Evolutionary conservation across 2,888 invertebrate genomes (phyloP).

Genomic region (Andrena bicolor): DNA sequence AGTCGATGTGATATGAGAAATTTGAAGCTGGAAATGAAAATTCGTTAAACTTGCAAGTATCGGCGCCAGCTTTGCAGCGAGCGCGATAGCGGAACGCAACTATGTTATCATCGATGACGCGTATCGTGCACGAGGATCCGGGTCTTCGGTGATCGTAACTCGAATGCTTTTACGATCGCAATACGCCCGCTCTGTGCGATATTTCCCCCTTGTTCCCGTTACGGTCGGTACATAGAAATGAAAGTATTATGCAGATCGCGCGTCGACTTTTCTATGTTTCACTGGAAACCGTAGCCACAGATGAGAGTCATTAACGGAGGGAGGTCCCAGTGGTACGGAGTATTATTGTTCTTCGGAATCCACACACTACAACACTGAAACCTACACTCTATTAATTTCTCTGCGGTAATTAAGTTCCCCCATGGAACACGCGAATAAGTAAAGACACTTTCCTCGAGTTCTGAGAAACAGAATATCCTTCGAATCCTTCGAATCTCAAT

Average conservation of each 20-base stretch:
- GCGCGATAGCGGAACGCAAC: slow-evolving; percentile 20
- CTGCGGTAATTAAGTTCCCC: not conserved
- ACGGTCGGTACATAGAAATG: slow-evolving; percentile 16
- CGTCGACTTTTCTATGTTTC: not conserved
- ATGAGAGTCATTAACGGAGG: slow-evolving; percentile 19
- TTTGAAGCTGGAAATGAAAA: not conserved
- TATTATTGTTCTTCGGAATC: not conserved
- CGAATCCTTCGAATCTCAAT: not conserved
- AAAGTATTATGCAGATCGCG: slow-evolving; percentile 42
- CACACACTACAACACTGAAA: not conserved
- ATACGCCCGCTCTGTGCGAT: slow-evolving; percentile 18
- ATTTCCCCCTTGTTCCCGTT: slow-evolving; percentile 17
- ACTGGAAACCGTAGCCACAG: not conserved
- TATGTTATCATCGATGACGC: slow-evolving; percentile 48
- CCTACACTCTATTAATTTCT: not conserved
- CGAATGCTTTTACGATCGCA: slow-evolving; percentile 51
- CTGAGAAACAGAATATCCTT: not conserved
- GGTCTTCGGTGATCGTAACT: slow-evolving; percentile 47
- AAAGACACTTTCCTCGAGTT: not conserved
- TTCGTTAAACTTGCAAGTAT: not conserved
- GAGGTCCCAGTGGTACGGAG: not conserved
- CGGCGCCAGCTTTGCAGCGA: not conserved
- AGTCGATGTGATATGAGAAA: not conserved
- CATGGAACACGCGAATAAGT: not conserved
- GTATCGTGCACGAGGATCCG: slow-evolving; percentile 50